A percentile compares a stretch with the other conserved stretches of the same genome.
phyloP scores from a whole-genome alignment of 1,140 invertebrate genomes.

The Gerris buenoi region DNA sequence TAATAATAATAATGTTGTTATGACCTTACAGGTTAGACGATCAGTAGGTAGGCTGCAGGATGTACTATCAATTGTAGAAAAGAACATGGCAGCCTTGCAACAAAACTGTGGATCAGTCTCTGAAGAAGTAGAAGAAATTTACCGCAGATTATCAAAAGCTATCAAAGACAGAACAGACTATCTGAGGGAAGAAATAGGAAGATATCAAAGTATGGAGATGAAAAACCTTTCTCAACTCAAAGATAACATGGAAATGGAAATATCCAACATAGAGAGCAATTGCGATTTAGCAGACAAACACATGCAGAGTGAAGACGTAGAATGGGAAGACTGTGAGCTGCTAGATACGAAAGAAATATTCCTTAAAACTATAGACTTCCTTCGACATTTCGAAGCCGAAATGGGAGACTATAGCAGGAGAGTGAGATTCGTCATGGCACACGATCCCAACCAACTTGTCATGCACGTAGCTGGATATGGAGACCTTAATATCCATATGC shows the following conservation, averaged over 20 bases:
- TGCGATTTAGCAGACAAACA: constrained; percentile 92
- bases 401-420: constrained; percentile 71
- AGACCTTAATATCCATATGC: constrained; percentile 62
- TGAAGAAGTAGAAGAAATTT: constrained; percentile 86
- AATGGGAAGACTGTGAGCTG: constrained; percentile 75
- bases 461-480: constrained; percentile 65
- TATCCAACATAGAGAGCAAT: constrained; percentile 78
- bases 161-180: constrained; percentile 81
- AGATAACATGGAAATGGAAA: constrained; percentile 81
- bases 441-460: constrained; percentile 78
- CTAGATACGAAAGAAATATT: constrained; percentile 91
- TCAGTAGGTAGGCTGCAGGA: constrained; percentile 74
- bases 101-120: constrained; percentile 67
- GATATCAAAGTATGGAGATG: constrained; percentile 40
- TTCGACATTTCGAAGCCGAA: constrained; percentile 85
- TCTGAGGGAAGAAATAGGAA: constrained; percentile 74
- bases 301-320: constrained; percentile 61
- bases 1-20: too few species aligned
- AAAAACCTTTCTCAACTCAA: constrained; percentile 70
- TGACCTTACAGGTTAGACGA: constrained; percentile 58
- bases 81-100: constrained; percentile 67
- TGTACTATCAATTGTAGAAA: constrained; percentile 63
- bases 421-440: constrained; percentile 67
- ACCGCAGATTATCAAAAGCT: constrained; percentile 73
- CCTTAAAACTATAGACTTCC: constrained; percentile 81